phyloP scores from a whole-genome alignment of 2,888 invertebrate species.

The Allophyes oxyacanthae region DNA sequence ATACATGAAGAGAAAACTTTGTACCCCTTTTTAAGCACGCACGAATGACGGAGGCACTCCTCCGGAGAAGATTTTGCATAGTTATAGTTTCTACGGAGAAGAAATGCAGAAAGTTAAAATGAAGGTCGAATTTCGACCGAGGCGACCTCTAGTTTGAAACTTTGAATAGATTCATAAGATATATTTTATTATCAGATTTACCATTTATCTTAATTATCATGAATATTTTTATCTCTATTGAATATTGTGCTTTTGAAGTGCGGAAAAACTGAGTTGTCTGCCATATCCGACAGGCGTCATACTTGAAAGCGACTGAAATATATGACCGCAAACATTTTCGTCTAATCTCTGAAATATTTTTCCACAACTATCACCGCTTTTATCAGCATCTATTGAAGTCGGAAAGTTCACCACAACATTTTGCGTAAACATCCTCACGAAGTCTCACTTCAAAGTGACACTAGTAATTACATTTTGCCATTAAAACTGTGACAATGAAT shows the following conservation, averaged over 20 bases:
- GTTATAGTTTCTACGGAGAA: too few relatives aligned
- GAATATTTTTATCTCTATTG: too few relatives aligned
- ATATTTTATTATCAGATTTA: too few relatives aligned
- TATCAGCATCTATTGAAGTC: constrained; percentile 33
- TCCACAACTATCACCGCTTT: constrained; percentile 2
- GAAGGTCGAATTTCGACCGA: too few relatives aligned
- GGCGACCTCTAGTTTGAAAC: too few relatives aligned
- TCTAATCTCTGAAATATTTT: constrained; percentile 1
- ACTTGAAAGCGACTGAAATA: constrained; percentile 1
- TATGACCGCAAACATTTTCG: constrained; percentile 20
- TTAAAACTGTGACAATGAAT: constrained; percentile 34
- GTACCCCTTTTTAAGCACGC: too few relatives aligned
- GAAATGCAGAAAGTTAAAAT: too few relatives aligned
- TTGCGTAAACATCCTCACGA: constrained; percentile 25
- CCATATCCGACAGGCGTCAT: constrained; percentile 26
- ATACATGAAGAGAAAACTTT: too few relatives aligned
- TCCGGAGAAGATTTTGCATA: too few relatives aligned
- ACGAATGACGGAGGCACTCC: too few relatives aligned
- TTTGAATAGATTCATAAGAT: too few relatives aligned
- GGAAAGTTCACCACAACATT: constrained; percentile 26
- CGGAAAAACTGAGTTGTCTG: constrained; percentile 9
- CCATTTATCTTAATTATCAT: too few relatives aligned
- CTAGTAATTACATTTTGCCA: constrained; percentile 46
- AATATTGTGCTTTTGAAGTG: constrained; percentile 29
- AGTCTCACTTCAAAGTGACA: constrained; percentile 46